These are phyloP conservation scores for Triplophysa dalaica DNA, from an alignment of 2,113 vertebrate species.

Conservation along the genomic window DNA sequence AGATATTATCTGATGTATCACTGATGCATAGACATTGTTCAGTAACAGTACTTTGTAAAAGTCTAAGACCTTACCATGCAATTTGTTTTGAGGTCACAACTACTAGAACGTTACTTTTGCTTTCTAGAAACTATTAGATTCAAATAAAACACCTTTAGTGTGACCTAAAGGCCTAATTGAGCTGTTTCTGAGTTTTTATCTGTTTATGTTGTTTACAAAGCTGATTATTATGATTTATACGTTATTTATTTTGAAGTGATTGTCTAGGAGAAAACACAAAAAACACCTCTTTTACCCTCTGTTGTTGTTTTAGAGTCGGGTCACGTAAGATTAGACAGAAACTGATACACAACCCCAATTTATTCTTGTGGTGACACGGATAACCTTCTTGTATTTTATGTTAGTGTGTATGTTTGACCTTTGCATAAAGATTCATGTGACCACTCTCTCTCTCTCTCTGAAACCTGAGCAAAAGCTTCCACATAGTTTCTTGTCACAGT, in stretches of 20 bases:
- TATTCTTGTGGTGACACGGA: neutral
- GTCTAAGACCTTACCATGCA: too few species aligned
- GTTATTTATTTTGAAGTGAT: neutral
- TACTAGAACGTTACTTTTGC: too few species aligned
- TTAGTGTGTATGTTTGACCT: constrained; percentile 9
- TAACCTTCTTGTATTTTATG: neutral
- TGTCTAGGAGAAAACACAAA: neutral
- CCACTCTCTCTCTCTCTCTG: constrained; percentile 21
- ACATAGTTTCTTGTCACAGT: neutral
- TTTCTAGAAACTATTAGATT: too few species aligned
- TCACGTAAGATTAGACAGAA: neutral
- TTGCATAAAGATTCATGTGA: constrained; percentile 18
- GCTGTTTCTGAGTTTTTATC: too few species aligned
- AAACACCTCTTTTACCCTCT: neutral
- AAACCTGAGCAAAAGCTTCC: neutral
- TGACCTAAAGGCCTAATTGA: too few species aligned
- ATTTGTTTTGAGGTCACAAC: too few species aligned
- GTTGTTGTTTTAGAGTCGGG: neutral
- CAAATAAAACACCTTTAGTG: too few species aligned
- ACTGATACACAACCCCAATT: neutral
- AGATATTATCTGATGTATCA: too few species aligned
- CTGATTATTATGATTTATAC: too few species aligned
- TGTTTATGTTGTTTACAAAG: too few species aligned
- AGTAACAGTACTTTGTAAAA: too few species aligned
- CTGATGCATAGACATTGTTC: too few species aligned